phyloP scores from a whole-genome alignment of 2,888 invertebrate genomes.

The Tipula helvola region DNA sequence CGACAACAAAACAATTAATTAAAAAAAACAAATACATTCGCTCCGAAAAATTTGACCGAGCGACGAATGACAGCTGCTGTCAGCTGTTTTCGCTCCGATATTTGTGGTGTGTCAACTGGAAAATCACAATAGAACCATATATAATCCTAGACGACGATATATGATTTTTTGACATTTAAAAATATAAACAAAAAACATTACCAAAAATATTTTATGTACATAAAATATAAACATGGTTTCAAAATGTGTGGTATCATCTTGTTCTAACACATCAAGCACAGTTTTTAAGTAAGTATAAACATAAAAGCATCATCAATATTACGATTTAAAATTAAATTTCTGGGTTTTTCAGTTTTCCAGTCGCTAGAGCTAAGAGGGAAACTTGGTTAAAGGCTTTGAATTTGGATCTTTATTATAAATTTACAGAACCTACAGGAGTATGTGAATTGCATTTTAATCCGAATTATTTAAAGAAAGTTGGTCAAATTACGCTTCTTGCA shows the following conservation, averaged over 20 bases:
- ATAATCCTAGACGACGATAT: no score
- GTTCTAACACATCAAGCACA: background rate
- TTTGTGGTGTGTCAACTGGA: no score
- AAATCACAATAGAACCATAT: no score
- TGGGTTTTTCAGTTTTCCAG: background rate
- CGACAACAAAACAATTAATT: no score
- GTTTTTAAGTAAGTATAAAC: background rate
- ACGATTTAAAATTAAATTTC: background rate
- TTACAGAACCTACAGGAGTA: background rate
- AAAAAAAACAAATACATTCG: no score
- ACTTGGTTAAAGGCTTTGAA: background rate
- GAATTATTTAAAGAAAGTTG: background rate
- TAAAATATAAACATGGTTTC: background rate
- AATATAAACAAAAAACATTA: no score
- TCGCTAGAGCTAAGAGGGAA: background rate
- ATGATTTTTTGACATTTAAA: no score
- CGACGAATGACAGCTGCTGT: no score
- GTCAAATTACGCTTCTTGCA: background rate
- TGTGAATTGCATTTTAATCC: background rate
- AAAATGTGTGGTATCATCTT: background rate
- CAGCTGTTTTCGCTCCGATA: no score
- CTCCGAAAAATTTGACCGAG: no score
- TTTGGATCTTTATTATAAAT: background rate
- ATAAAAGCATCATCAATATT: no score
- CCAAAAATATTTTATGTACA: no score